phyloP scores from a whole-genome alignment of 2,797 vertebrate species.

The Tadarida brasiliensis region DNA sequence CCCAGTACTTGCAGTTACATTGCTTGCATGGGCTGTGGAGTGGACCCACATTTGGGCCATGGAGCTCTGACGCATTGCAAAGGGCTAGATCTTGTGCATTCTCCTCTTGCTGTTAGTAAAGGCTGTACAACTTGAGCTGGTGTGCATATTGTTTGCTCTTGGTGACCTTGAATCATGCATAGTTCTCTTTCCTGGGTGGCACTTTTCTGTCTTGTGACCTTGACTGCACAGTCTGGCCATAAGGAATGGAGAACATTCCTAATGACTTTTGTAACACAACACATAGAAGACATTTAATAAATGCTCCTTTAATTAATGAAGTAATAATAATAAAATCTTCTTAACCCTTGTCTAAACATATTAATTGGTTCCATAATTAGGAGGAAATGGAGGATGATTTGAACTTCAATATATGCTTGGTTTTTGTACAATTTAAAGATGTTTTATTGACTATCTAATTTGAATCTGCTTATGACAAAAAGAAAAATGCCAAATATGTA shows the following conservation, averaged over 20 bases:
- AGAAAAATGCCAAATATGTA: constrained; percentile 70
- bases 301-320: constrained; percentile 2
- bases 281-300: not conserved
- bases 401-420: not conserved
- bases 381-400: not conserved
- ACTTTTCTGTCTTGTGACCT: not conserved
- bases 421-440: constrained; percentile 62
- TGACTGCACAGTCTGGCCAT: not conserved
- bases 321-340: not conserved
- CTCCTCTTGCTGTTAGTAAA: not conserved
- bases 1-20: not conserved
- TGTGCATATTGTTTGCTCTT: not conserved
- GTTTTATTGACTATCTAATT: constrained; percentile 75
- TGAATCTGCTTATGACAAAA: constrained; percentile 72
- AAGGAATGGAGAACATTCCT: not conserved
- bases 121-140: not conserved
- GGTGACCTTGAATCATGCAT: not conserved
- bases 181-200: not conserved
- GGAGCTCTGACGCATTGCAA: not conserved
- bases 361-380: not conserved
- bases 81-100: not conserved
- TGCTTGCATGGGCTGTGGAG: not conserved
- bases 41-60: not conserved
- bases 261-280: not conserved
- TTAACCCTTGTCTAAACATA: not conserved